Percentiles rank a stretch among this genome's conserved stretches.
Evolutionary conservation across 1,140 invertebrate genomes (phyloP).

Genomic region (Ips nitidus): DNA sequence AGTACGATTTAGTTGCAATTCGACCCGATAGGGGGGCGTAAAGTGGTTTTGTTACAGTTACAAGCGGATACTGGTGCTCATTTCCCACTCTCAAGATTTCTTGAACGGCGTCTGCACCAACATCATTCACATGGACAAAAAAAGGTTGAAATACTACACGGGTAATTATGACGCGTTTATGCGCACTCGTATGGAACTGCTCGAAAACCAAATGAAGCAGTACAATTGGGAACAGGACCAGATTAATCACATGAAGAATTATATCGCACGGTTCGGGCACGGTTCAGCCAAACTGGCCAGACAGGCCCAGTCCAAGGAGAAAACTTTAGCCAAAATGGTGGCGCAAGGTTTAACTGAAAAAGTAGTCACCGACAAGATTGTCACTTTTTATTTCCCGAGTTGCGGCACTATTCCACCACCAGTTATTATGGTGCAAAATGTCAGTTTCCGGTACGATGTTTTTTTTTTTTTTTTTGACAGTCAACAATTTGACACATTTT

Average conservation of each 20-base stretch:
- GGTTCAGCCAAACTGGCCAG: conserved; percentile 97
- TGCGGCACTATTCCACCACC: conserved; percentile 97
- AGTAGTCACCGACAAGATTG: conserved; percentile 76
- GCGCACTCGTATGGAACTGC: conserved; percentile 85
- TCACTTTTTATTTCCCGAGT: conserved; percentile 95
- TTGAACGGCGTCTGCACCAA: conserved; percentile 99
- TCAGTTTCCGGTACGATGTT: conserved; percentile 75
- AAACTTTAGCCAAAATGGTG: conserved; percentile 99
- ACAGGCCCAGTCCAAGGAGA: conserved; percentile 99
- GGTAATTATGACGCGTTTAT: conserved; percentile 96
- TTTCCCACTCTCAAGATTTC: conserved; percentile 99
- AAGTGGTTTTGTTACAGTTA: conserved; percentile 61
- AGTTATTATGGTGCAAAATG: conserved; percentile 98
- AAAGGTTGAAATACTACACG: conserved; percentile 92
- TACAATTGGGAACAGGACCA: conserved; percentile 99
- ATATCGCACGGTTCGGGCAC: conserved; percentile 98
- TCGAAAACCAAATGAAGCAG: conserved; percentile 98
- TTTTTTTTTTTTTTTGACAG: background rate
- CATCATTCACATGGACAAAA: conserved; percentile 94
- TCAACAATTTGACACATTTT: background rate
- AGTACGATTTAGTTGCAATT: conserved; percentile 54
- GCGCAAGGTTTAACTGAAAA: conserved; percentile 91
- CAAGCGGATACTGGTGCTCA: conserved; percentile 96
- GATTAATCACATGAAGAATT: conserved; percentile 99
- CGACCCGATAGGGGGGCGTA: background rate